Evolutionary conservation across 2,797 vertebrate genomes (phyloP), one percentile per base, ranked within the genome.

Genomic region (Oreochromis grahami): DNA sequence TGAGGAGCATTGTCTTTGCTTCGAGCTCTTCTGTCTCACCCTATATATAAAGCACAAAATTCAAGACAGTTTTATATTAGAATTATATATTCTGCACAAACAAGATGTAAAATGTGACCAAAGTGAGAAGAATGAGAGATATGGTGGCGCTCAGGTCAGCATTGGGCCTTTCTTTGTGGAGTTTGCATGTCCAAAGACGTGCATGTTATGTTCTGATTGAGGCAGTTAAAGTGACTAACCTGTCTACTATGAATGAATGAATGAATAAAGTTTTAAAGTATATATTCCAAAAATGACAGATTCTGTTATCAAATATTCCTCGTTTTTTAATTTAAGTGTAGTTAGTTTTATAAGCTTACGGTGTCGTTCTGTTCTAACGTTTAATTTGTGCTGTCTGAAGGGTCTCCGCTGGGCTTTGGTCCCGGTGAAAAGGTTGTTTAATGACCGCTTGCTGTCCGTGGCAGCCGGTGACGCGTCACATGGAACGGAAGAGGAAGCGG

Each of bases 401-500:
- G 38, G 21, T 43, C 34, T 65, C 60, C 19, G 34, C 34, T 21
- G 11, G 34, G 34, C 4, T 38, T 65, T 21, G 19, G 43, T 15
- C 63, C 38, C 21, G 63, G 38, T 7, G 21, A 45, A 4, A 26
- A 43, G 38, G 36, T 41, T 68, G 13, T 43, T 68, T 43, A 43
- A 43, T 43, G 63, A 68, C 63, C 34, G 34, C 19, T 63, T 77
- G 29, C 63, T 24, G 74, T 3, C 5, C 48, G 58, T 8, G 63
- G 51, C 56, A n/a, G 24, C 72, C 19, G 55, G 76, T 83, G 85
- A 87, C 76, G 87, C 79, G 86, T 78, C 79, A 79, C 50, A 5
- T n/a, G 36, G 52, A 78, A 81, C 76, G 81, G 86, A 92, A 89
- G 86, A 84, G 86, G 83, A 84, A 82, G 76, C 34, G 15, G 51